These are phyloP conservation scores for Rhegmatorhina hoffmannsi DNA, from an alignment of 2,113 vertebrate species.

Conservation along the genomic window DNA sequence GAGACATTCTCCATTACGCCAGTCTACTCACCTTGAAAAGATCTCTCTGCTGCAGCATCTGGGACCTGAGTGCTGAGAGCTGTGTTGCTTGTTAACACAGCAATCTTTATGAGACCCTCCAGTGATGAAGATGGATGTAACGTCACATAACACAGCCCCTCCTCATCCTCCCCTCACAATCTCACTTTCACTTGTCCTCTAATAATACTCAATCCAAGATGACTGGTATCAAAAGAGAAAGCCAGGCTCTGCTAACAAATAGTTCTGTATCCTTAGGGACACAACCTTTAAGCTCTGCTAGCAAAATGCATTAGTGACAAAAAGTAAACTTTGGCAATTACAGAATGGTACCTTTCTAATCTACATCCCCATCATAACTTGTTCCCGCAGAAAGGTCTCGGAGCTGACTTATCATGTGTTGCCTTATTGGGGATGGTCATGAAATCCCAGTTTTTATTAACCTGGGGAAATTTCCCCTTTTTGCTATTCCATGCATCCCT, in stretches of 20 bases:
- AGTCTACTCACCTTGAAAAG: constrained; percentile 59
- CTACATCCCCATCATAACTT: background rate
- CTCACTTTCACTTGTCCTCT: constrained; percentile 57
- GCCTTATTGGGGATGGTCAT: background rate
- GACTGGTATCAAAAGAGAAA: constrained; percentile 20
- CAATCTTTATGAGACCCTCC: background rate
- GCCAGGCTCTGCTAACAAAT: constrained; percentile 5
- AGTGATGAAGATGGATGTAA: constrained; percentile 52
- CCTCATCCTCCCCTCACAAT: background rate
- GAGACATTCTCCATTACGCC: background rate
- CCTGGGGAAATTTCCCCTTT: background rate
- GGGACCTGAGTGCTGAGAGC: background rate
- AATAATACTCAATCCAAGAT: background rate
- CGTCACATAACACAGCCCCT: background rate
- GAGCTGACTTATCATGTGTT: background rate
- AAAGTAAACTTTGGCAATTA: constrained; percentile 4
- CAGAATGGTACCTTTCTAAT: background rate
- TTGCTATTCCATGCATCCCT: background rate
- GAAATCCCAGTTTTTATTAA: background rate
- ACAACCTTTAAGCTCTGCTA: constrained; percentile 25
- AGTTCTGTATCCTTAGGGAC: background rate
- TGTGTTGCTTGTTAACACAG: constrained; percentile 19
- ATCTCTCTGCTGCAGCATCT: background rate
- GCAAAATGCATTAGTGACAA: constrained; percentile 36
- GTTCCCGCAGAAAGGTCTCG: background rate